Conservation (phyloP, 1,140 invertebrate genomes). For the Xylocopa sonorina region DNA sequence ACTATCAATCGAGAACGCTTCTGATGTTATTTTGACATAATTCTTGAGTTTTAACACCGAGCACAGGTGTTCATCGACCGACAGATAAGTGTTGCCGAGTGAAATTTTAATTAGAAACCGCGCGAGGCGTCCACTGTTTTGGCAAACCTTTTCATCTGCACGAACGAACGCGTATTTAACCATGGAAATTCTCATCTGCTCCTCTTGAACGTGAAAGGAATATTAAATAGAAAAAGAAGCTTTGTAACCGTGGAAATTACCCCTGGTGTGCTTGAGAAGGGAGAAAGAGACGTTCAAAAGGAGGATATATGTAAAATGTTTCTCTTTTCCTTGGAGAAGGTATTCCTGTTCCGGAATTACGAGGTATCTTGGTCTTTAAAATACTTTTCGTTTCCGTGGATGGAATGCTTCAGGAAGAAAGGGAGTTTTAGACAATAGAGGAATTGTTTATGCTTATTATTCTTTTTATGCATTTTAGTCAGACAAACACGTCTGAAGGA, state of each 20-base stretch:
- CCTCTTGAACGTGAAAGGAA: background rate
- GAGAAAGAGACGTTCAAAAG: background rate
- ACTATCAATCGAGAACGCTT: background rate
- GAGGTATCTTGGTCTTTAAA: too few species aligned
- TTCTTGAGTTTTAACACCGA: background rate
- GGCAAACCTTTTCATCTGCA: background rate
- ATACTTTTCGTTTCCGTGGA: background rate
- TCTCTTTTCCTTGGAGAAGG: background rate
- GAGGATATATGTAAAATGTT: background rate
- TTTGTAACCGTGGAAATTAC: background rate
- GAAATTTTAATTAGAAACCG: background rate
- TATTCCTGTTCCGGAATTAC: too few species aligned
- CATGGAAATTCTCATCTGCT: background rate
- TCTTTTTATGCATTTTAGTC: background rate
- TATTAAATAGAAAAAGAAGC: background rate
- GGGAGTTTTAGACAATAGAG: too few species aligned
- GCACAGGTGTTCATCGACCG: conserved; percentile 23
- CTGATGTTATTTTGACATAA: conserved; percentile 4
- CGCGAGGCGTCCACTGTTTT: background rate
- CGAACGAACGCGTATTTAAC: background rate
- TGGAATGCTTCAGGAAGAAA: too few species aligned
- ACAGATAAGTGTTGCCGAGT: background rate
- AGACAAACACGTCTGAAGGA: too few species aligned
- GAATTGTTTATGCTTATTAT: too few species aligned
- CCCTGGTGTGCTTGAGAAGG: background rate